A percentile compares a stretch with the other conserved stretches of the same genome.
Evolutionary conservation across 2,113 vertebrate genomes (phyloP).

Genomic region (Todiramphus saurophagus): DNA sequence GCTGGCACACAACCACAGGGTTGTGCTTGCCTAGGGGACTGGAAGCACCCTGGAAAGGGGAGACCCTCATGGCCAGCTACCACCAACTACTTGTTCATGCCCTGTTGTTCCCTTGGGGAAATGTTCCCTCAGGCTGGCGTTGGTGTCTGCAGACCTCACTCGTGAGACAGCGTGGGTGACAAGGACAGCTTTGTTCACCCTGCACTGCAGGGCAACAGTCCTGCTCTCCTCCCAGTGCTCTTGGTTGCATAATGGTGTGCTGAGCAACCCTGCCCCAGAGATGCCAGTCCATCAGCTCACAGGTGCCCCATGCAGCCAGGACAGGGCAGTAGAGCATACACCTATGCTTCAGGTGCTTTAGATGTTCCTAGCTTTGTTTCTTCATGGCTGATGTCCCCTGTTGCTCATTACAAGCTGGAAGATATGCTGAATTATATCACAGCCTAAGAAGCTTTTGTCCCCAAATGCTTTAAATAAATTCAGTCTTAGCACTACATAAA

Average conservation of each 20-base stretch:
- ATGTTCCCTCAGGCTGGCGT: neutral
- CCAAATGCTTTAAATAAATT: neutral
- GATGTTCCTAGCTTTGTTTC: neutral
- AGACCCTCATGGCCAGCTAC: neutral
- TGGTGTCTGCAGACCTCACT: neutral
- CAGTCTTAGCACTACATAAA: accelerated
- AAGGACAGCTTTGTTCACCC: constrained; percentile 5
- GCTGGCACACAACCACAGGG: neutral
- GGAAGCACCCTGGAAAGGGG: neutral
- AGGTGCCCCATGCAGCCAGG: neutral
- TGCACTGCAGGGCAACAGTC: neutral
- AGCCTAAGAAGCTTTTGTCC: neutral
- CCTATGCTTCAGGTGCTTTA: neutral
- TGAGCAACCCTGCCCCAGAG: neutral
- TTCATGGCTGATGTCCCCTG: neutral
- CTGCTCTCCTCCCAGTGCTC: neutral
- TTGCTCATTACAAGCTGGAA: neutral
- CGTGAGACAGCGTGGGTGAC: constrained; percentile 37
- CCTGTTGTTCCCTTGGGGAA: neutral
- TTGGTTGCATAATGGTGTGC: neutral
- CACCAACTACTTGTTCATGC: neutral
- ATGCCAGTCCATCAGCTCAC: neutral
- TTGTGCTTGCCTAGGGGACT: neutral
- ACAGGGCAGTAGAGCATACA: neutral
- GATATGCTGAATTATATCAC: neutral